Percentiles rank a stretch among this genome's conserved stretches.
Evolutionary conservation across 2,113 vertebrate genomes (phyloP).

Genomic region (Pygoscelis adeliae): DNA sequence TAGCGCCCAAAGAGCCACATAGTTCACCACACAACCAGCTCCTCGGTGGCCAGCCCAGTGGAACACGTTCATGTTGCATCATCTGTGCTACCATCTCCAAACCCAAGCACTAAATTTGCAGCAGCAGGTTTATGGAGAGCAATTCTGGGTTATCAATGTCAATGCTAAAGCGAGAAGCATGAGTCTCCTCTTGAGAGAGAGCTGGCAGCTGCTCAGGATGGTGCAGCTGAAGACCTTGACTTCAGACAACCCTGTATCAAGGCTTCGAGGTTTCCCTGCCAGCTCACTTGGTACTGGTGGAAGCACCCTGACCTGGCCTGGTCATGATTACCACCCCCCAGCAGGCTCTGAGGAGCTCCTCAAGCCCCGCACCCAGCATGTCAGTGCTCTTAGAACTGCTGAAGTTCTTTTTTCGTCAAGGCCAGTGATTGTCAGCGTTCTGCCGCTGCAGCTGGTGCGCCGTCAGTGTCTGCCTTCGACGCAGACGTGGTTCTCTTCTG

Average conservation of each 20-base stretch:
- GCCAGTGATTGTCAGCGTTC: rapidly evolving
- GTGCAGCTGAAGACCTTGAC: neutral
- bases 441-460: rapidly evolving
- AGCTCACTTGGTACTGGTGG: neutral
- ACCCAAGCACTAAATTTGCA: neutral
- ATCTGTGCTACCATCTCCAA: neutral
- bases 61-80: neutral
- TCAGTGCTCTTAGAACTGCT: neutral
- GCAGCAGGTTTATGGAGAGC: neutral
- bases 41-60: neutral
- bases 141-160: neutral
- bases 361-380: neutral
- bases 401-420: neutral
- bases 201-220: neutral
- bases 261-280: neutral
- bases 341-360: neutral
- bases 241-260: neutral
- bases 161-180: neutral
- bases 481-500: neutral
- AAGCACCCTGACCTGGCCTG: neutral
- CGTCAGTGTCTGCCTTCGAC: rapidly evolving
- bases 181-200: neutral
- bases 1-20: neutral
- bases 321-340: rapidly evolving
- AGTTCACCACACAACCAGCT: neutral